Base-by-base conservation (phyloP, 2,113 vertebrate species). In the Chamaea fasciata region DNA sequence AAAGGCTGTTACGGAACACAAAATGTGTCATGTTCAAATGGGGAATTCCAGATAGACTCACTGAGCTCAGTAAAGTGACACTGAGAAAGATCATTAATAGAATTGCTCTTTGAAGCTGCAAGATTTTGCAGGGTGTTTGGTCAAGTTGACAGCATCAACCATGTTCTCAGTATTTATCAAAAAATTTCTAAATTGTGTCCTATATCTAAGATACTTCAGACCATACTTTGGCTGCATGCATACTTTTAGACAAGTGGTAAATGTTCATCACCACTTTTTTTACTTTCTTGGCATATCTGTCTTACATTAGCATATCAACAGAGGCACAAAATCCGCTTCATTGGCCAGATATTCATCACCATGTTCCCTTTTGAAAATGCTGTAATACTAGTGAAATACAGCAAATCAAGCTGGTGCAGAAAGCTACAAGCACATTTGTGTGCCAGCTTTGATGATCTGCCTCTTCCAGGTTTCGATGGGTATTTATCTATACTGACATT, bases 401-500 rank as follows among this genome's bases (percentile, higher is more conserved):
- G 46, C 22, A 77, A 83, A 88, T 67, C 31, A 67, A 88, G 65
- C 28, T 56, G 37, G 89, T 93, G 62, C 39, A 92, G 60, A 83
- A 89, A 81, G 60, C 55, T 57, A 81, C 9, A 28, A 65, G 73
- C 70, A 76, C 56, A 63, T 92, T 78, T 63, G 30, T 95, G 42
- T 92, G 56, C 68, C 55, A 79, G 76, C 76, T 88, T 86, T 93
- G 73, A 80, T 70, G 83, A 77, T 70, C 63, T 90, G 85, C 35
- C 59, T 88, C 52, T 86, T 86, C 27, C 59, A 63, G 50, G 39
- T 81, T 96, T 83, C 53, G 53, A 63, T 9, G 39, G 55, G n/a
- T 33, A 93, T 80, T 97, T 86, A 86, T 92, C 64, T 70, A 7
- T 77, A 80, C 60, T 94, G 94, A 74, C 83, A 77, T 42, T 90